Conservation (phyloP, 2,888 invertebrate genomes). For the Melanchra persicariae region DNA sequence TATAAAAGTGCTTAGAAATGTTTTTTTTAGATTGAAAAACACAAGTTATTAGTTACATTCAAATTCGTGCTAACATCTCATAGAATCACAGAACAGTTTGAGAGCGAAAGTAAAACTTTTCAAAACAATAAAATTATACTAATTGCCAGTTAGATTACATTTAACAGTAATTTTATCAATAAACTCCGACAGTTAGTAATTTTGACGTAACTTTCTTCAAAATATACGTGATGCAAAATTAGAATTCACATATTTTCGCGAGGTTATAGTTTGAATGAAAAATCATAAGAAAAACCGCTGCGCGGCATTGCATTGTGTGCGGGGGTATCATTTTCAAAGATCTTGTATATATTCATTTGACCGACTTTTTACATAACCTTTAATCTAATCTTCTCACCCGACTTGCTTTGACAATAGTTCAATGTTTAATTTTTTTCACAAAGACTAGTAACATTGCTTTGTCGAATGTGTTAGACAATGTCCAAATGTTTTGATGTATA, state of each 20-base stretch:
- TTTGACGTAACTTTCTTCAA: constrained; percentile 54
- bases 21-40: neutral
- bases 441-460: constrained; percentile 75
- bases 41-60: constrained; percentile 10
- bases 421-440: constrained; percentile 73
- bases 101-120: constrained; percentile 63
- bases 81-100: constrained; percentile 44
- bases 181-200: constrained; percentile 31
- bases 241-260: constrained; percentile 39
- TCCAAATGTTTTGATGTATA: constrained; percentile 78
- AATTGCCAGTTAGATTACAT: constrained; percentile 56
- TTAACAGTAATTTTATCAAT: constrained; percentile 53
- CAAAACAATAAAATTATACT: constrained; percentile 64
- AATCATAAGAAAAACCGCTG: constrained; percentile 52
- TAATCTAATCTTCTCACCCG: constrained; percentile 68
- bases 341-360: constrained; percentile 66
- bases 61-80: constrained; percentile 50
- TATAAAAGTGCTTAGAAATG: constrained; percentile 19
- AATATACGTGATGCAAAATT: constrained; percentile 31
- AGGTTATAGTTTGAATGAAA: constrained; percentile 48
- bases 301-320: constrained; percentile 63
- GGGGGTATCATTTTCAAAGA: constrained; percentile 63
- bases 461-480: constrained; percentile 79
- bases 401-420: constrained; percentile 69
- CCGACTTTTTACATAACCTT: constrained; percentile 68